Base-by-base conservation (phyloP, 1,140 invertebrate genomes). In the Drosophila yakuba region DNA sequence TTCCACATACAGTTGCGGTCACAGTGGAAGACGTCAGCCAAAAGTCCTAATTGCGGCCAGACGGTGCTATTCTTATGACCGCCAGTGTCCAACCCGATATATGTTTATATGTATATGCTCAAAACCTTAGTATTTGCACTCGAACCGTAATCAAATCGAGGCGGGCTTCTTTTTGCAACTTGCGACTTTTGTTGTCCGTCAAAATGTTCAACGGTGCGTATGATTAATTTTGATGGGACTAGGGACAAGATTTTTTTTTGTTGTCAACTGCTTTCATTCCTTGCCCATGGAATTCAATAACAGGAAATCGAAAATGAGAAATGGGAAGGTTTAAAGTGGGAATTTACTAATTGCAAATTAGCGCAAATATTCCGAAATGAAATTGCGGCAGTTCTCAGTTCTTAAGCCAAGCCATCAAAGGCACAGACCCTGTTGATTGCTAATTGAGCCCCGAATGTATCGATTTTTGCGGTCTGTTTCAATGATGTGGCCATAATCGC, bases 191-290 rank as follows among this genome's bases (percentile, higher is more conserved):
- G 50, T 68, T 67, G 47, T 74, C 57, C 68, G 68, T 67, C 62
- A 50, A 62, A 78, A 54, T 85, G 81, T 47, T 81, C 71, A 86
- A 86, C 82, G 83, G 57, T 82, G 78, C 82, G 83, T 82, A 88
- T 85, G 82, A 85, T 88, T 88, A 85, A 82, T 85, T 67, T 80
- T 68, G 59, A 71, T 55, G 39, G 44, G 35, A 20, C 67, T 57
- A 43, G 58, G 52, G 36, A 41, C 47, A 52, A 20, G 44, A 60
- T 66, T 74, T 45, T 36, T 36, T 36, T 35, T 52, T 47, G 14
- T 48, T 25, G 25, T 4, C 23, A 25, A 25, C 25, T 25, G 25
- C 25, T 55, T 41, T 12, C 12, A 17, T 17, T 17, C 17, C 17
- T 17, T 17, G 17, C 1, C 45, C 25, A 2, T 32, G 17, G 39